Conservation (phyloP, 1,140 invertebrate species). For the Drosophila varians region DNA sequence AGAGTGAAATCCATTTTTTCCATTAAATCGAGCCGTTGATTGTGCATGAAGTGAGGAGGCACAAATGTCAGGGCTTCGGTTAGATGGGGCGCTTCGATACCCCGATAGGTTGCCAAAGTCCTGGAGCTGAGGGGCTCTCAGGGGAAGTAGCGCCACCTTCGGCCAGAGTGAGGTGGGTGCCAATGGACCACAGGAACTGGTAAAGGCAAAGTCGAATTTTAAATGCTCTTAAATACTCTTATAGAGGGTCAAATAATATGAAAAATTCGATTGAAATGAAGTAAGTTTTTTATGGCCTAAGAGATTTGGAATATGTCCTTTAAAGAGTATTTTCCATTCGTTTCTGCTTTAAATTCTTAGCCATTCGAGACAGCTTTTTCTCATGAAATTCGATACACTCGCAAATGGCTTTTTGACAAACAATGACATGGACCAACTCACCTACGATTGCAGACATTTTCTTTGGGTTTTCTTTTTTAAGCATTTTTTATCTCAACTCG, state of each 20-base stretch:
- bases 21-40: conserved; percentile 79
- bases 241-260: too few species aligned
- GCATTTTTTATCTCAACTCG: conserved; percentile 13
- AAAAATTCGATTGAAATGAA: too few species aligned
- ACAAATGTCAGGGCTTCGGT: conserved; percentile 76
- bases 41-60: conserved; percentile 76
- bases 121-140: neutral
- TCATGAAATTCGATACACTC: conserved; percentile 67
- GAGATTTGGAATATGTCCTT: too few species aligned
- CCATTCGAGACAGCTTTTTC: conserved; percentile 17
- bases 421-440: conserved; percentile 71
- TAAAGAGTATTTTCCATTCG: conserved; percentile 19
- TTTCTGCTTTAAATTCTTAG: neutral
- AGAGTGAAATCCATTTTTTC: conserved; percentile 79
- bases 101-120: conserved; percentile 65
- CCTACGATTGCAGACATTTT: conserved; percentile 53
- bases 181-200: neutral
- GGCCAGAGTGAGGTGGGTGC: conserved; percentile 14
- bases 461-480: conserved; percentile 24
- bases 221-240: neutral
- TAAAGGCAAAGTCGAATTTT: neutral
- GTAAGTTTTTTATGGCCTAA: too few species aligned
- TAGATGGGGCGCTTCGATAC: conserved; percentile 69
- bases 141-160: conserved; percentile 27
- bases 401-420: conserved; percentile 80